Evolutionary conservation across 1,140 invertebrate species (phyloP).

Genomic region (Trichomalopsis sarcophagae): DNA sequence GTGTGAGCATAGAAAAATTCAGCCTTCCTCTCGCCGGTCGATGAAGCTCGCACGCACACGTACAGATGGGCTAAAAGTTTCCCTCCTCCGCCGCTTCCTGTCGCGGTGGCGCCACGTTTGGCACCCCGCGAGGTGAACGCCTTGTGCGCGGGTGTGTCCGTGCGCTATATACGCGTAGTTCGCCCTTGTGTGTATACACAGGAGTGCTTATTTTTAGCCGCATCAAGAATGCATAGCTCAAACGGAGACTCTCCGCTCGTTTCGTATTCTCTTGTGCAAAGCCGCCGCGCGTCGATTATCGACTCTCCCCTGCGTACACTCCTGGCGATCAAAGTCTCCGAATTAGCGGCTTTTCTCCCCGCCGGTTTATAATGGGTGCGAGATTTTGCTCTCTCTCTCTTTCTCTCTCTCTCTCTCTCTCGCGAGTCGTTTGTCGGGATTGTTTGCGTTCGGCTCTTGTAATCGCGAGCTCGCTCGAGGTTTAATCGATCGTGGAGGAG

Average conservation of each 20-base stretch:
- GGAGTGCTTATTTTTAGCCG: too few relatives aligned
- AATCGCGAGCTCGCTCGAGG: neutral
- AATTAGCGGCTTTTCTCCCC: neutral
- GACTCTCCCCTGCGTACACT: neutral
- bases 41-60: conserved; percentile 11
- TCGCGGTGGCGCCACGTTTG: conserved; percentile 68
- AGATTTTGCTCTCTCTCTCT: neutral
- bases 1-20: conserved; percentile 5
- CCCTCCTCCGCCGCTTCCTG: conserved; percentile 65
- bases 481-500: neutral
- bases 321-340: conserved; percentile 20
- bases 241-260: neutral
- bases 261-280: conserved; percentile 30
- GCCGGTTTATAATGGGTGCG: neutral
- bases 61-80: conserved; percentile 52
- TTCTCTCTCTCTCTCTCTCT: too few relatives aligned
- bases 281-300: conserved; percentile 1
- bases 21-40: neutral
- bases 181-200: too few relatives aligned
- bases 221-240: too few relatives aligned
- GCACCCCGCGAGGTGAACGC: conserved; percentile 31
- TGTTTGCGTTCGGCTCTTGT: neutral
- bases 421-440: neutral
- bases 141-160: neutral
- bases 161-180: too few relatives aligned